Evolutionary conservation across 2,797 vertebrate species (phyloP).

Genomic region (Brachymystax lenok): DNA sequence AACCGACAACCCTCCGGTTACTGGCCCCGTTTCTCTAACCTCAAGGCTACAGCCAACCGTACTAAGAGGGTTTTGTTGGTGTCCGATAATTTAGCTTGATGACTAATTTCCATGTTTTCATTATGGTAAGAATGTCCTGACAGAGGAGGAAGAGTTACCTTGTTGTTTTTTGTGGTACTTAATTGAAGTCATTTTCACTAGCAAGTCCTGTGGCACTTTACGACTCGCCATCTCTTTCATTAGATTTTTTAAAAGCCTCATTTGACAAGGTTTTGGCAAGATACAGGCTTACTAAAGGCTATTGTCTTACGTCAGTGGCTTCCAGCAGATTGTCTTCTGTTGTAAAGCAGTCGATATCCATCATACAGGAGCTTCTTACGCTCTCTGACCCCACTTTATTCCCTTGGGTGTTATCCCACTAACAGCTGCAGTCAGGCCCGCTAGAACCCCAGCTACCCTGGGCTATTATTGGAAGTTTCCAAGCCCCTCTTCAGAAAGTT

Average conservation of each 20-base stretch:
- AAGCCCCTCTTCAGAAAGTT: not conserved
- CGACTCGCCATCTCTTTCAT: not conserved
- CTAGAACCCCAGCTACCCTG: not conserved
- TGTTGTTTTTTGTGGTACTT: not conserved
- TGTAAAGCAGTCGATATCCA: slow-evolving; percentile 3
- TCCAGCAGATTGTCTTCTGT: not conserved
- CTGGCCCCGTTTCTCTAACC: too few species aligned
- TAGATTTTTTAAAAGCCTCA: not conserved
- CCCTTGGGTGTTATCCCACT: not conserved
- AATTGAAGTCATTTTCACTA: not conserved
- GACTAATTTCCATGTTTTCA: not conserved
- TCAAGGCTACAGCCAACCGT: not conserved
- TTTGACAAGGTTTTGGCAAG: not conserved
- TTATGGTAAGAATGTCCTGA: not conserved
- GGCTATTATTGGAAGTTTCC: not conserved
- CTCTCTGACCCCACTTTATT: not conserved
- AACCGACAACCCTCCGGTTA: not conserved
- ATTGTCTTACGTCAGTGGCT: not conserved
- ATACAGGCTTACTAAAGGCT: not conserved
- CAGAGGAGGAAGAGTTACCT: not conserved
- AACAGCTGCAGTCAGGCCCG: not conserved
- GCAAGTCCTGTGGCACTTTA: not conserved
- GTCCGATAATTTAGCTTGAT: not conserved
- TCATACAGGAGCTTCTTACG: not conserved
- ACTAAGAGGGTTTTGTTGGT: not conserved